Conservation (phyloP, 1,140 invertebrate genomes). For the Trichonephila inaurata region DNA sequence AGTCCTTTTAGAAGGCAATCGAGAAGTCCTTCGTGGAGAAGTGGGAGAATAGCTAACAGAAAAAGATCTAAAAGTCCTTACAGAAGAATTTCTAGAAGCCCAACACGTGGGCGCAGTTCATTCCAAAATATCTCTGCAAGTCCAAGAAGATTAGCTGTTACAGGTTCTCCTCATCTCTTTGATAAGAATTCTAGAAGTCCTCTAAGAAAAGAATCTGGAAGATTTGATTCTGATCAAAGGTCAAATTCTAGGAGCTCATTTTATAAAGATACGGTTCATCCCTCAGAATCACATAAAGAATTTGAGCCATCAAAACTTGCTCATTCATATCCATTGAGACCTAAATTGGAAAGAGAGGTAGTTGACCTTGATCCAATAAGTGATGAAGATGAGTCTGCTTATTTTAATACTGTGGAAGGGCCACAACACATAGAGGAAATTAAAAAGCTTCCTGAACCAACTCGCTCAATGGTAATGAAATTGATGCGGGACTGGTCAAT, state of each 20-base stretch:
- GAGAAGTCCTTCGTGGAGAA: conserved; percentile 5
- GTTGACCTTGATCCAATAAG: conserved; percentile 61
- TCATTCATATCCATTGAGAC: background rate
- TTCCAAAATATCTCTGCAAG: background rate
- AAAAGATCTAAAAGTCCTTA: conserved; percentile 34
- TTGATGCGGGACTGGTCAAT: conserved; percentile 40
- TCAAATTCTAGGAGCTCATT: background rate
- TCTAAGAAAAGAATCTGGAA: background rate
- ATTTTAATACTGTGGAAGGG: conserved; percentile 47
- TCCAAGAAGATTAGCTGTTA: background rate
- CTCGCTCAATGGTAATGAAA: conserved; percentile 7
- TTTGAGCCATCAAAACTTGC: background rate
- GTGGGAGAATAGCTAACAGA: conserved; percentile 36
- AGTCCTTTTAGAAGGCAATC: conserved; percentile 37
- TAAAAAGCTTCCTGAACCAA: conserved; percentile 20
- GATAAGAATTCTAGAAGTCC: conserved; percentile 37
- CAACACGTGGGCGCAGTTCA: background rate
- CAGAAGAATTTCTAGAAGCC: conserved; percentile 61
- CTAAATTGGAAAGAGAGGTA: background rate
- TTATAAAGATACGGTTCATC: background rate
- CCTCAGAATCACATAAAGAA: background rate
- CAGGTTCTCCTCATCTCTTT: background rate
- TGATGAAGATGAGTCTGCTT: conserved; percentile 65
- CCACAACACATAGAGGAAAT: conserved; percentile 37
- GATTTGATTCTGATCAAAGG: background rate